These are phyloP conservation scores for Gopherus evgoodei DNA, from an alignment of 2,113 vertebrate species.

Conservation along the genomic window DNA sequence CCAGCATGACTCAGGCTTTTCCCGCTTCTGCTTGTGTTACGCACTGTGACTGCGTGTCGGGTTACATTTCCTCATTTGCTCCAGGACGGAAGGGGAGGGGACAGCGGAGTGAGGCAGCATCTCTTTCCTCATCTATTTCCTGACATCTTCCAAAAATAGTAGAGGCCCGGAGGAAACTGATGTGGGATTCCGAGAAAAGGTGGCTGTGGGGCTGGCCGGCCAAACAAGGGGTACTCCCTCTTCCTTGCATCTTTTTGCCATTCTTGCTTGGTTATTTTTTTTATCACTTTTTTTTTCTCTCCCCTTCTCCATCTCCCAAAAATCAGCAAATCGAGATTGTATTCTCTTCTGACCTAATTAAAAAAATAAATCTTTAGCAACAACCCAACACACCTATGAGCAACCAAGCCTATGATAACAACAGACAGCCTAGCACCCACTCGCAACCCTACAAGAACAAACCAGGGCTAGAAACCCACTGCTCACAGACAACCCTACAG, in stretches of 20 bases:
- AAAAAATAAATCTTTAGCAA: slow-evolving; percentile 46
- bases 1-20: slow-evolving; percentile 62
- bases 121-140: slow-evolving; percentile 49
- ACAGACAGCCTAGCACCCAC: neutral
- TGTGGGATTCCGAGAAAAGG: neutral
- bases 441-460: slow-evolving; percentile 13
- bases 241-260: neutral
- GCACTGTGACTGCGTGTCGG: neutral
- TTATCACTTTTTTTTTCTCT: neutral
- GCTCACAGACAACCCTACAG: neutral
- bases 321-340: neutral
- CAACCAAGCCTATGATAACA: slow-evolving; percentile 43
- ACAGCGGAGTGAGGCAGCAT: neutral
- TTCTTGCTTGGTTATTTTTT: neutral
- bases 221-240: neutral
- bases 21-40: slow-evolving; percentile 58
- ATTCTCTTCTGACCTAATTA: slow-evolving; percentile 1
- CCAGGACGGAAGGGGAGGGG: slow-evolving; percentile 13
- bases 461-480: neutral
- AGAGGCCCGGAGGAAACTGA: neutral
- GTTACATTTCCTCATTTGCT: neutral
- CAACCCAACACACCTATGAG: slow-evolving; percentile 54
- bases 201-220: neutral
- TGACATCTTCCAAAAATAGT: neutral
- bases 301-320: neutral